phyloP scores from a whole-genome alignment of 2,113 vertebrate species.

The Lophius piscatorius region DNA sequence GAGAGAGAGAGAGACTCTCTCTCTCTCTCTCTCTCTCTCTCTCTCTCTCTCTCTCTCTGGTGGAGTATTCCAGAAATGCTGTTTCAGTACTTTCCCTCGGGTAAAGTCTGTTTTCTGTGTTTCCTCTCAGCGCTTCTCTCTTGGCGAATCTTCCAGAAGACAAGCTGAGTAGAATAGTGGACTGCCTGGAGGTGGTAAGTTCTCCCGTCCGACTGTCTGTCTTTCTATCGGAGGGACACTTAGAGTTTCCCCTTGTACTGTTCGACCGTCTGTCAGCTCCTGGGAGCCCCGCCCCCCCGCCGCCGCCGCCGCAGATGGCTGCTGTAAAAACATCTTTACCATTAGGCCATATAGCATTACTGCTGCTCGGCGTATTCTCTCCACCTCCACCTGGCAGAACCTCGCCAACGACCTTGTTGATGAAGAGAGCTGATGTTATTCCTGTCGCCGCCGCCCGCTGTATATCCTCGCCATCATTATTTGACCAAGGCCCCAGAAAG shows the following conservation, averaged over 20 bases:
- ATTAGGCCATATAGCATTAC: slow-evolving; percentile 62
- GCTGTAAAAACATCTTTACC: slow-evolving; percentile 73
- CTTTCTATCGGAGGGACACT: slow-evolving; percentile 27
- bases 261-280: slow-evolving; percentile 34
- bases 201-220: slow-evolving; percentile 35
- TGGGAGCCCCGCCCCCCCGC: slow-evolving; percentile 29
- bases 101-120: slow-evolving; percentile 14
- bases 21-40: too few relatives aligned
- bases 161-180: slow-evolving; percentile 82
- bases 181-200: slow-evolving; percentile 85
- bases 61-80: too few relatives aligned
- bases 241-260: slow-evolving; percentile 41
- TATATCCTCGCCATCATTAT: slow-evolving; percentile 76
- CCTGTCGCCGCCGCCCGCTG: slow-evolving; percentile 57
- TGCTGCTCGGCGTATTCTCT: slow-evolving; percentile 52
- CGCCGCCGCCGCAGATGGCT: slow-evolving; percentile 57
- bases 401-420: slow-evolving; percentile 63
- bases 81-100: too few relatives aligned
- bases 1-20: too few relatives aligned
- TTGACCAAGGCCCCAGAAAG: slow-evolving; percentile 69
- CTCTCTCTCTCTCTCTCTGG: too few relatives aligned
- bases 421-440: slow-evolving; percentile 61
- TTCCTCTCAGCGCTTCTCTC: slow-evolving; percentile 75
- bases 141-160: slow-evolving; percentile 80
- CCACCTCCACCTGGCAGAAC: slow-evolving; percentile 34